Conservation (phyloP, 2,113 vertebrate genomes). For the Anolis sagrei region DNA sequence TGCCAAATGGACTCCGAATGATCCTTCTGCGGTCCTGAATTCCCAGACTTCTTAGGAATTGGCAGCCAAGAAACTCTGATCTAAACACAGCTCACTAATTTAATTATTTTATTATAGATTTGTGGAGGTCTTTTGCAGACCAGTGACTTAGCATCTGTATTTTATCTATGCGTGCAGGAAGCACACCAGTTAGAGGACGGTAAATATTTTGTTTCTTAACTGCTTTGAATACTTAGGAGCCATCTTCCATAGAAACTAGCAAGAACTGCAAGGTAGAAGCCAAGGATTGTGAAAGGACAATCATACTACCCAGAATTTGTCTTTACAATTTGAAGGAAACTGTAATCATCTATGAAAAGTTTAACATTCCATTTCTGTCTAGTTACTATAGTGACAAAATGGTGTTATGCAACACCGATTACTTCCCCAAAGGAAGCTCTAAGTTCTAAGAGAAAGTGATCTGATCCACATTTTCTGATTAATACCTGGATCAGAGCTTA, state of each 20-base stretch:
- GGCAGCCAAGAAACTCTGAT: constrained; percentile 83
- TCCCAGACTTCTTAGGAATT: constrained; percentile 83
- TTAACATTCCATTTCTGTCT: not conserved
- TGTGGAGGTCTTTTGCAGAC: constrained; percentile 76
- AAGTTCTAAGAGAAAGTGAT: not conserved
- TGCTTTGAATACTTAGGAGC: constrained; percentile 75
- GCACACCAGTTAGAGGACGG: constrained; percentile 67
- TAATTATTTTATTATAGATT: constrained; percentile 89
- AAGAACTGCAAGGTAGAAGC: constrained; percentile 52
- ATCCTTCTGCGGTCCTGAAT: constrained; percentile 84
- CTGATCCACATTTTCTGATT: not conserved
- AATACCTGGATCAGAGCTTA: not conserved
- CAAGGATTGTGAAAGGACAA: constrained; percentile 54
- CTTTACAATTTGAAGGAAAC: constrained; percentile 24
- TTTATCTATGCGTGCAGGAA: constrained; percentile 78
- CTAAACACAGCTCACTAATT: constrained; percentile 86
- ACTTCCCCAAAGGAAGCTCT: not conserved
- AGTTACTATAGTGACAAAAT: constrained; percentile 5
- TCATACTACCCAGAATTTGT: constrained; percentile 40
- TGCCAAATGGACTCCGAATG: constrained; percentile 86
- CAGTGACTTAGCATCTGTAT: constrained; percentile 81
- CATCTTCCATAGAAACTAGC: constrained; percentile 65
- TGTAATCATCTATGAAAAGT: not conserved
- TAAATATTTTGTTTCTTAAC: constrained; percentile 83
- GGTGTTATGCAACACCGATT: not conserved